phyloP scores from a whole-genome alignment of 2,113 vertebrate genomes.

The Nesoenas mayeri region DNA sequence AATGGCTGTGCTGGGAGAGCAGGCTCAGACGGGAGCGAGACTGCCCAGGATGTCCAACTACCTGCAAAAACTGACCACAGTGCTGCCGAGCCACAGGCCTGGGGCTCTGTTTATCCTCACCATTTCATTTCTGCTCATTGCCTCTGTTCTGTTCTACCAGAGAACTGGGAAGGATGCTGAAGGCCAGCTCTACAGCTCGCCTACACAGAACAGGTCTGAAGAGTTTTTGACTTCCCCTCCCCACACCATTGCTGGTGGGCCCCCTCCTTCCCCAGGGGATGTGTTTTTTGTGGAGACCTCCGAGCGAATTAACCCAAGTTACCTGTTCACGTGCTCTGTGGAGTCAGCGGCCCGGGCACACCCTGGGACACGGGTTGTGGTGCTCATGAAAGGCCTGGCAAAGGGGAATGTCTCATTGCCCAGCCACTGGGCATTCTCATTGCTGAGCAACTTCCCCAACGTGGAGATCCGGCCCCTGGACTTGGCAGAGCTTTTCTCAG shows the following conservation, averaged over 20 bases:
- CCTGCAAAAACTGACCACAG: neutral
- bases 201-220: neutral
- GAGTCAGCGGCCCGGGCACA: too few relatives aligned
- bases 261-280: neutral
- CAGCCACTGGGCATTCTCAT: too few relatives aligned
- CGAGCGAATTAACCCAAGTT: too few relatives aligned
- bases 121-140: neutral
- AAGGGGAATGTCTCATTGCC: too few relatives aligned
- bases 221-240: neutral
- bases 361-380: too few relatives aligned
- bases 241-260: rapidly evolving
- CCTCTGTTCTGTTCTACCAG: conserved; percentile 28
- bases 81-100: neutral
- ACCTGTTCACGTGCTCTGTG: too few relatives aligned
- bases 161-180: neutral
- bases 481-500: too few relatives aligned
- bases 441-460: too few relatives aligned
- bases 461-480: too few relatives aligned
- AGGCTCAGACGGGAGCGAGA: neutral
- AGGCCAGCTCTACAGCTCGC: neutral
- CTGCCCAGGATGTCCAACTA: neutral
- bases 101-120: conserved; percentile 1
- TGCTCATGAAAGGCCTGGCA: too few relatives aligned
- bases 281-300: conserved; percentile 71
- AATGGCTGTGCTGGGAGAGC: neutral